Conservation (phyloP, 1,140 invertebrate genomes). For the Choristoneura fumiferana region DNA sequence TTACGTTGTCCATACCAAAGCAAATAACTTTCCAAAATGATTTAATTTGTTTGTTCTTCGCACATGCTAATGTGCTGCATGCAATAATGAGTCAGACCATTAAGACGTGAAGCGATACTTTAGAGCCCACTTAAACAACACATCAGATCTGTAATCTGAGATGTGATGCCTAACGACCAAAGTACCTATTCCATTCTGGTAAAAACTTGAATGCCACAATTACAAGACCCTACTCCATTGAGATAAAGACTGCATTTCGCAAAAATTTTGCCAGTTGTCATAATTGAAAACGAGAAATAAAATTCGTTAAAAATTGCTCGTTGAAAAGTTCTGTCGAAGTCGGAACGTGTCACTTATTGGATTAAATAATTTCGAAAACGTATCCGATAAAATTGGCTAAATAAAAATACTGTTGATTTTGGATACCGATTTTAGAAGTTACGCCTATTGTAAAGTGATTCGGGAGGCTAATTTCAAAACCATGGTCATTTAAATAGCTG, state of each 20-base stretch:
- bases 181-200: conserved; percentile 4
- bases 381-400: no score
- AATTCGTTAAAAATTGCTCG: not conserved
- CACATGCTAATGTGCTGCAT: conserved; percentile 20
- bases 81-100: conserved; percentile 22
- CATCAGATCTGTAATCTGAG: conserved; percentile 22
- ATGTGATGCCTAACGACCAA: not conserved
- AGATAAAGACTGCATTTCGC: not conserved
- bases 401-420: no score
- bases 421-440: no score
- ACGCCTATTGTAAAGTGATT: no score
- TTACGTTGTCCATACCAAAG: not conserved
- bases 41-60: conserved; percentile 21
- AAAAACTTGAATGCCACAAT: not conserved
- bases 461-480: no score
- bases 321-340: not conserved
- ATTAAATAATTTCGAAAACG: no score
- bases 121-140: conserved; percentile 25
- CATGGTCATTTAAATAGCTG: no score
- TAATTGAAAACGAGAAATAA: not conserved
- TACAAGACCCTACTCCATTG: not conserved
- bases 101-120: conserved; percentile 29
- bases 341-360: not conserved
- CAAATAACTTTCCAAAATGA: conserved; percentile 18
- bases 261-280: not conserved